phyloP scores from a whole-genome alignment of 1,140 invertebrate genomes.

The Neodiprion lecontei region DNA sequence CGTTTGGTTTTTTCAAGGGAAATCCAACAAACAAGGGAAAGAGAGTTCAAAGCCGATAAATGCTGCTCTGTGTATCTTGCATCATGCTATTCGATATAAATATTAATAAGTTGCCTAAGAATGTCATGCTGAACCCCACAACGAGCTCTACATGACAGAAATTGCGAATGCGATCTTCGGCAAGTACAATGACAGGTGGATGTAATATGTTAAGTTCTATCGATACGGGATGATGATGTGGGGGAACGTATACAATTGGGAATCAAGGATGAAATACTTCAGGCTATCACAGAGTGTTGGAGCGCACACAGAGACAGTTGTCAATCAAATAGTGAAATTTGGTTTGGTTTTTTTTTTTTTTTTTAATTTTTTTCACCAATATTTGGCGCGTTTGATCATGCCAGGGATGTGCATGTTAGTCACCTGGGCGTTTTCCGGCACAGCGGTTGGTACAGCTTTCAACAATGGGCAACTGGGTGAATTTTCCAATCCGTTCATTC shows the following conservation, averaged over 20 bases:
- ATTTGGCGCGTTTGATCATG: conserved; percentile 37
- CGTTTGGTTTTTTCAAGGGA: no score
- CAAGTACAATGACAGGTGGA: not conserved
- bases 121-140: conserved; percentile 5
- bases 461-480: conserved; percentile 36
- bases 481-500: conserved; percentile 35
- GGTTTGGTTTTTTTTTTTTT: not conserved
- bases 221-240: not conserved
- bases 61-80: no score
- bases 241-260: not conserved
- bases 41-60: no score
- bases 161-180: not conserved
- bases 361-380: not conserved
- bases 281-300: conserved; percentile 4
- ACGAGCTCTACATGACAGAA: not conserved
- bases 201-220: not conserved
- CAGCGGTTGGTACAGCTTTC: conserved; percentile 33
- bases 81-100: not conserved
- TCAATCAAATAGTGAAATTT: not conserved
- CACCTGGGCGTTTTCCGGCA: conserved; percentile 54
- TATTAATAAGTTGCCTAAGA: not conserved
- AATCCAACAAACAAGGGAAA: no score
- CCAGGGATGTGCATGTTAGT: conserved; percentile 53
- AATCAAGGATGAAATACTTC: not conserved
- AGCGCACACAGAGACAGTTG: conserved; percentile 3